Base-by-base conservation (phyloP, 2,797 vertebrate genomes). In the Knipowitschia caucasica region DNA sequence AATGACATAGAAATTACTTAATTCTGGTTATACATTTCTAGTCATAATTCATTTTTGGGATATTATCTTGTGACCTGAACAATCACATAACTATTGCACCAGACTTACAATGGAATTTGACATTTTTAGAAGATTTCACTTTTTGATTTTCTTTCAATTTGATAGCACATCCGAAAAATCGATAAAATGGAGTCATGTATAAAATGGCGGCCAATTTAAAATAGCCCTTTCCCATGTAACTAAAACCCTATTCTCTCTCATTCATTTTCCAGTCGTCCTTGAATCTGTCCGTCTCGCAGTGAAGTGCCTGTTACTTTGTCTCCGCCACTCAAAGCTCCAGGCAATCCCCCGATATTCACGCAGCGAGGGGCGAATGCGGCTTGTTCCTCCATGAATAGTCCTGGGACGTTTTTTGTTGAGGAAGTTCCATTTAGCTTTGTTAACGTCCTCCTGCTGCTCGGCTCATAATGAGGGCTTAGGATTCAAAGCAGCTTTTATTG, bases 251-350 rank as follows among this genome's bases (percentile, higher is more conserved):
- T 72, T 81, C 68, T 57, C 79, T 69, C 79, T 56, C 81, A 75
- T 86, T 81, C 77, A 71, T 82, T 80, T 76, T 57, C 43, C 62
- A n/a, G 72, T 77, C 70, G 75, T 78, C 67, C 56, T 50, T 42
- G 34, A 73, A 67, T 71, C 78, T 80, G 67, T 59, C 56, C 53
- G 39, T 30, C 64, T 67, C 56, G 52, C 1, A 21, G 63, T 12
- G 49, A 30, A 64, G 63, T 70, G 49, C 53, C 57, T 45, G 47
- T 29, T 21, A 49, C 15, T 25, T 23, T 21, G 60, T 62, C 68
- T 53, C 11, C 50, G 50, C 39, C 40, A 57, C 72, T 64, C 43
- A 21, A 43, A 11, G 64, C 53, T 58, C 33, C 55, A n/a, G 30
- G 72, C 72, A 78, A 72, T 46, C 33, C 69, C 56, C 63, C 54